A percentile compares a stretch with the other conserved stretches of the same genome.
phyloP scores from a whole-genome alignment of 2,888 invertebrate genomes.

The Prostheceraeus crozeri region DNA sequence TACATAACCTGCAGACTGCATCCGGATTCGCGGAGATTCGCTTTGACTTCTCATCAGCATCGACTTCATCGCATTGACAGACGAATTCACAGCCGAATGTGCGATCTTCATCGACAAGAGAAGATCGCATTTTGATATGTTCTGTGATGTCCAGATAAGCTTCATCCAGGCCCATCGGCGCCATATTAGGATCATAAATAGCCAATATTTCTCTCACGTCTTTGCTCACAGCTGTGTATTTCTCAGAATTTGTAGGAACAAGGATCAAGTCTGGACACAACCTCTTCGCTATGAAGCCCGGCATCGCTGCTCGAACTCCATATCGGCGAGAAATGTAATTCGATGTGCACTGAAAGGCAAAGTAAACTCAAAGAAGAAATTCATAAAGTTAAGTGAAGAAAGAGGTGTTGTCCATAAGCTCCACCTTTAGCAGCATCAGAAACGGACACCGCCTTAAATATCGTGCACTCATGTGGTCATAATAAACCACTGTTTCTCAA shows the following conservation, averaged over 20 bases:
- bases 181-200: conserved; percentile 60
- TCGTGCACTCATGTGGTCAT: too few relatives aligned
- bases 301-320: conserved; percentile 64
- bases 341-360: conserved; percentile 63
- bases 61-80: conserved; percentile 23
- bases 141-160: conserved; percentile 62
- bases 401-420: too few relatives aligned
- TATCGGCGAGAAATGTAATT: conserved; percentile 62
- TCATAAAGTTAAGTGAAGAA: too few relatives aligned
- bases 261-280: conserved; percentile 62
- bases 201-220: conserved; percentile 56
- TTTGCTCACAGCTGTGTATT: conserved; percentile 58
- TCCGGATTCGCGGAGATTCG: conserved; percentile 43
- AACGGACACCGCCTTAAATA: too few relatives aligned
- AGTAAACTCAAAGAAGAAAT: conserved; percentile 43
- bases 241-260: conserved; percentile 59
- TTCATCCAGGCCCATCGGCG: conserved; percentile 61
- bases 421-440: too few relatives aligned
- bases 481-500: too few relatives aligned
- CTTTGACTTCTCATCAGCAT: conserved; percentile 40
- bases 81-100: conserved; percentile 2
- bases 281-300: conserved; percentile 62
- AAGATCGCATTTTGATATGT: conserved; percentile 43
- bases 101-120: conserved; percentile 7
- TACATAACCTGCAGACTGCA: too few relatives aligned